Base-by-base conservation (phyloP, 2,113 vertebrate genomes). In the Coregonus clupeaformis region DNA sequence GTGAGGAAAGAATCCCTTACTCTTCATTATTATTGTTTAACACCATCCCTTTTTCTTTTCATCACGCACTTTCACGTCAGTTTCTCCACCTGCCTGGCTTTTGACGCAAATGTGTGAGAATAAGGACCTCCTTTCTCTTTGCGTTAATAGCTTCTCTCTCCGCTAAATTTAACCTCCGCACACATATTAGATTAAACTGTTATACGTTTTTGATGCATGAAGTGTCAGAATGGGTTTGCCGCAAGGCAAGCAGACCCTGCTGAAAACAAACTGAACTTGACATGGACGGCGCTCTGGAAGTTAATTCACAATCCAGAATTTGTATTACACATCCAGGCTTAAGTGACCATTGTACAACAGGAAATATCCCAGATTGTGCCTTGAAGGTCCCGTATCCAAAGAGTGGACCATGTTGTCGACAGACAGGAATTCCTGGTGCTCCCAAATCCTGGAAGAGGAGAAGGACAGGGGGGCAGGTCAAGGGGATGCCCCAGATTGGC, bases 91-190 rank as follows among this genome's bases (percentile, higher is more conserved):
- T 24, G 63, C 30, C 24, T 18, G 57, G 20, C 47, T 59, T 74
- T 65, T 81, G 69, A 81, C n/a, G 16, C 45, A 76, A 71, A 73
- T 75, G 25, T 32, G 64, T 76, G 24, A 42, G 22, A 75, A 71
- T 69, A 52, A 73, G 63, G 76, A 16, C 29, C 69, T 29, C 20
- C 1, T 24, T 47, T 22, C 18, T 65, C 36, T 42, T 25, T 59
- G 59, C 57, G 49, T 80, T 76, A 20, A 55, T 69, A 68, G 25
- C 52, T 22, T 42, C 20, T 24, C n/a, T 69, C 13, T 71, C 76
- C 75, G 36, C 69, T 72, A 64, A 65, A 47, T 62, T 52, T 13
- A n/a, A n/a, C 22, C 49, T 55, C 16, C 7, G 65, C 18, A n/a
- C 57, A 20, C 18, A 52, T 59, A 75, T 63, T 1, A 24, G 27